Base-by-base conservation (phyloP, 1,140 invertebrate genomes). In the Philotrypesis tridentata region DNA sequence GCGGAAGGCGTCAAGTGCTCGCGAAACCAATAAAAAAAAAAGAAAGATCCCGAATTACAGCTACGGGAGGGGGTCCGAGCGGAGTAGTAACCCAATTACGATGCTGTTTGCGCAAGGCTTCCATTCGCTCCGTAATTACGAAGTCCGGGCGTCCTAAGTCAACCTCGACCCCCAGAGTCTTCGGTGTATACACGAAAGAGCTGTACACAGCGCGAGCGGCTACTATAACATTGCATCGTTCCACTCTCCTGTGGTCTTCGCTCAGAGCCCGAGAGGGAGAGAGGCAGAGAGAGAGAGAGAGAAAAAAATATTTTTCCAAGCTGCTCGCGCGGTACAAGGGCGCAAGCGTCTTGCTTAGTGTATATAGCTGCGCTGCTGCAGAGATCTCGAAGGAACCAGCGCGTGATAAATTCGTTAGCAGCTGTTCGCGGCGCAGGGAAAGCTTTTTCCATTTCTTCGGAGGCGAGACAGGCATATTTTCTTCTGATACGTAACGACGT, bases 81-180 rank as follows among this genome's bases (percentile, higher is more conserved):
- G 14, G 17, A 5, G 60, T 65, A 65, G 74, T 85, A 85, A 88
- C 79, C 83, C 85, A 86, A 87, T 88, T 88, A 85, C 72, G 61
- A 83, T 72, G 67, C 21, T 88, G 83, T 85, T 86, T 87, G 80
- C 82, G 61, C 80, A 85, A 83, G 84, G 82, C 85, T 85, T 87
- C 86, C 48, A 80, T 78, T 71, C 48, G 33, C 2, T 21, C 2
- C 82, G 83, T 87, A 87, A 87, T 87, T 87, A 86, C 84, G 75
- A 84, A 84, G 82, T 86, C 81, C 70, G 65, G 7, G 60, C 83
- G 83, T 87, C 84, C 85, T 86, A 86, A 85, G 82, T 86, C 85
- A 87, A 86, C 85, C 81, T 74, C 48, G 48, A 23, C 25, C 72
- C 37, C 37, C 12, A n/a, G 48, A 25, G 27, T 70, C 14, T 17